Conservation (phyloP, 2,888 invertebrate species). For the Lepidochitona cinerea region DNA sequence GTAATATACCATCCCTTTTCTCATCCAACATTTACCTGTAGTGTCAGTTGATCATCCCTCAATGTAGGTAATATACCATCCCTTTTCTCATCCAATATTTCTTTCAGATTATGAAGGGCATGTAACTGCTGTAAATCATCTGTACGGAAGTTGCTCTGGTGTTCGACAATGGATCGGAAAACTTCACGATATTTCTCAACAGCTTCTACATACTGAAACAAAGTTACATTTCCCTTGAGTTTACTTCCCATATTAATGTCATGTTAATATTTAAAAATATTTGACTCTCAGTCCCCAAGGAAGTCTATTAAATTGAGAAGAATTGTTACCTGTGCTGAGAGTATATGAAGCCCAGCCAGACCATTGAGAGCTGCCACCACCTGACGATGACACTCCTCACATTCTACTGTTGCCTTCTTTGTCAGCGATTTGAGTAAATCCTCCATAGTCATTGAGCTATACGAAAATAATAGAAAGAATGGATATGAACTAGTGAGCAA, state of each 20-base stretch:
- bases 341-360: slow-evolving; percentile 77
- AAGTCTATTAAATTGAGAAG: too few species aligned
- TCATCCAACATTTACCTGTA: slow-evolving; percentile 72
- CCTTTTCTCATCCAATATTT: slow-evolving; percentile 67
- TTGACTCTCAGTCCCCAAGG: too few species aligned
- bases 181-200: slow-evolving; percentile 77
- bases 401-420: slow-evolving; percentile 75
- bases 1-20: too few species aligned
- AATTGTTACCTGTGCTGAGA: slow-evolving; percentile 73
- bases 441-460: slow-evolving; percentile 71
- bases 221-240: too few species aligned
- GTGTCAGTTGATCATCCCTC: slow-evolving; percentile 72
- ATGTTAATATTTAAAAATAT: too few species aligned
- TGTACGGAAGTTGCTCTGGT: slow-evolving; percentile 70
- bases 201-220: slow-evolving; percentile 72
- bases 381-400: slow-evolving; percentile 78
- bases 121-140: slow-evolving; percentile 81
- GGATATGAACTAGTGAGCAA: not conserved
- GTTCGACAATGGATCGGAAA: slow-evolving; percentile 72
- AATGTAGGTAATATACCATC: slow-evolving; percentile 73
- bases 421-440: slow-evolving; percentile 80
- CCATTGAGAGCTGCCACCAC: slow-evolving; percentile 80
- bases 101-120: slow-evolving; percentile 78
- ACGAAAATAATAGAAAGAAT: slow-evolving; percentile 1
- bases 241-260: too few species aligned